Conservation (phyloP, 2,888 invertebrate genomes). For the Drosophila paranaensis region DNA sequence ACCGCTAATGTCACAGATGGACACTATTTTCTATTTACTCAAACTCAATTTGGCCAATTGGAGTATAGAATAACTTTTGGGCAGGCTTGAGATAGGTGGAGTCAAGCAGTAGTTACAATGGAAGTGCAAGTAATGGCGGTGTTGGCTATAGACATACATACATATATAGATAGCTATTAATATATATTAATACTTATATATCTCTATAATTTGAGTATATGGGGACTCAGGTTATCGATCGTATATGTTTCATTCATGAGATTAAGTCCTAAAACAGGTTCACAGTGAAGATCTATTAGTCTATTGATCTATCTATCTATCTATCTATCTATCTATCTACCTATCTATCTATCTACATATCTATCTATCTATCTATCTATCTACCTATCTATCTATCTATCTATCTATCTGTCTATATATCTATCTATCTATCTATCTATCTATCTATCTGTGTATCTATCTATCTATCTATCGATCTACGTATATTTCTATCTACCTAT, state of each 20-base stretch:
- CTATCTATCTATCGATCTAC: neutral
- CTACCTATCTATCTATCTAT: neutral
- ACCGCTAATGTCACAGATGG: slow-evolving; percentile 29
- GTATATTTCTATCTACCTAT: too few species aligned
- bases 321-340: neutral
- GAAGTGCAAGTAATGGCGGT: neutral
- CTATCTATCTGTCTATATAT: neutral
- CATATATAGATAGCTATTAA: neutral
- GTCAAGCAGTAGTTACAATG: neutral
- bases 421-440: neutral
- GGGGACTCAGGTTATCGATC: neutral
- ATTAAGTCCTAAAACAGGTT: neutral
- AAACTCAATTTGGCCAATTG: slow-evolving; percentile 7
- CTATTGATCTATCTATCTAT: neutral
- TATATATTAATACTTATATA: neutral
- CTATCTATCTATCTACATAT: neutral
- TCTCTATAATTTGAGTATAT: neutral
- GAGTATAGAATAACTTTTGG: neutral
- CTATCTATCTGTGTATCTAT: neutral
- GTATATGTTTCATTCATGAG: neutral
- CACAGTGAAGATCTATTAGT: neutral
- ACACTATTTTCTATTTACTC: slow-evolving; percentile 5
- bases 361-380: neutral
- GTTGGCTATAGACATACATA: too few species aligned
- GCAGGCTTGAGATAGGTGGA: neutral